Evolutionary conservation across 1,140 invertebrate genomes (phyloP).

Genomic region (Drosophila malerkotliana): DNA sequence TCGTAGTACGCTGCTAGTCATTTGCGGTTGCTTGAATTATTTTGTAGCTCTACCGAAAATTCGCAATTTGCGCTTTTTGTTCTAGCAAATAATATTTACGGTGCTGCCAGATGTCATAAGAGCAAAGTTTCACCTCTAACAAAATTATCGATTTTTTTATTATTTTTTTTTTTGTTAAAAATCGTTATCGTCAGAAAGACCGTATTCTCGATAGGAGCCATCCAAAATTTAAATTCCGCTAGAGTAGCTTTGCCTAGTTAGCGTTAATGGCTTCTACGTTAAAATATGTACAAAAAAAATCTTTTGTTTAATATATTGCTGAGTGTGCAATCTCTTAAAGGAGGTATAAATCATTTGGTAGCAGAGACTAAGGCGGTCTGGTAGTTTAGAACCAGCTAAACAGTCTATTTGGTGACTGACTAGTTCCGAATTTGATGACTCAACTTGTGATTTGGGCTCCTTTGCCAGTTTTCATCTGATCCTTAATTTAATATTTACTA

Average conservation of each 20-base stretch:
- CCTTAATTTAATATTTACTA: no score
- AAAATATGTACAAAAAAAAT: neutral
- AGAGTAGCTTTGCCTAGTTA: no score
- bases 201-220: no score
- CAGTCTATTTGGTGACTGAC: no score
- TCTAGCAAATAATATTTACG: neutral
- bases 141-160: neutral
- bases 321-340: neutral
- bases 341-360: neutral
- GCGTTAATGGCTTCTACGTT: neutral
- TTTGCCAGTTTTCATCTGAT: no score
- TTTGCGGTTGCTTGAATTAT: neutral
- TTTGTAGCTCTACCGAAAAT: neutral
- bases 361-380: no score
- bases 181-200: no score
- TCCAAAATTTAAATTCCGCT: neutral
- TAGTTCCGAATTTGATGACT: no score
- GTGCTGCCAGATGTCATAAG: neutral
- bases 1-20: neutral
- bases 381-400: no score
- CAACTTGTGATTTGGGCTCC: no score
- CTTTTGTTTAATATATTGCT: neutral
- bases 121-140: neutral
- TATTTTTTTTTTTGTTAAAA: no score
- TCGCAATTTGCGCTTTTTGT: slow-evolving; percentile 3